These are phyloP conservation scores for Enteromius argenteus DNA, from an alignment of 2,797 vertebrate genomes.

Conservation along the genomic window DNA sequence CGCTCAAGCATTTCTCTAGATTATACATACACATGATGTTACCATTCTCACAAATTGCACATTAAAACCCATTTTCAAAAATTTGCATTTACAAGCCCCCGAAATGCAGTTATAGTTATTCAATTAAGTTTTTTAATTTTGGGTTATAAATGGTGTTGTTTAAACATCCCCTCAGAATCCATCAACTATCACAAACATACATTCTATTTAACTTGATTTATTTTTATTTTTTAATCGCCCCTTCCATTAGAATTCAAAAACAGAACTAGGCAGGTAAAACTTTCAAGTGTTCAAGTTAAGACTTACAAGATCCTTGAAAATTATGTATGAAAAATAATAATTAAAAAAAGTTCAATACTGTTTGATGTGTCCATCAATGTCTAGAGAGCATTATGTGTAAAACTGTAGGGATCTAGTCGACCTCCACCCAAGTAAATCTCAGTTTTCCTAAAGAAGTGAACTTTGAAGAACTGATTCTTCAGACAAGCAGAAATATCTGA, in stretches of 20 bases:
- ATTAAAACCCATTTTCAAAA: not conserved
- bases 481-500: not conserved
- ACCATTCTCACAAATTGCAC: not conserved
- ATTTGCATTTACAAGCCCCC: not conserved
- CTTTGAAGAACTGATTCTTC: not conserved
- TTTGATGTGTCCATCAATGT: not conserved
- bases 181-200: not conserved
- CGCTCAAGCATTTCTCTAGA: too few relatives aligned
- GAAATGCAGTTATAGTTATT: not conserved
- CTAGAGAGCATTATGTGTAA: not conserved
- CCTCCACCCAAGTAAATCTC: not conserved
- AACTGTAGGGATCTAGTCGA: not conserved
- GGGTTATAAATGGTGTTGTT: not conserved
- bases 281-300: not conserved
- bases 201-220: not conserved
- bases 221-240: not conserved
- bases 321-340: not conserved
- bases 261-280: not conserved
- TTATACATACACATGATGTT: too few relatives aligned
- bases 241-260: not conserved
- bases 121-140: not conserved
- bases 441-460: not conserved
- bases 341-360: not conserved
- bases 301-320: not conserved
- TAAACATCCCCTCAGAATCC: not conserved